phyloP scores from a whole-genome alignment of 1,140 invertebrate species.

The Eurosta solidaginis region DNA sequence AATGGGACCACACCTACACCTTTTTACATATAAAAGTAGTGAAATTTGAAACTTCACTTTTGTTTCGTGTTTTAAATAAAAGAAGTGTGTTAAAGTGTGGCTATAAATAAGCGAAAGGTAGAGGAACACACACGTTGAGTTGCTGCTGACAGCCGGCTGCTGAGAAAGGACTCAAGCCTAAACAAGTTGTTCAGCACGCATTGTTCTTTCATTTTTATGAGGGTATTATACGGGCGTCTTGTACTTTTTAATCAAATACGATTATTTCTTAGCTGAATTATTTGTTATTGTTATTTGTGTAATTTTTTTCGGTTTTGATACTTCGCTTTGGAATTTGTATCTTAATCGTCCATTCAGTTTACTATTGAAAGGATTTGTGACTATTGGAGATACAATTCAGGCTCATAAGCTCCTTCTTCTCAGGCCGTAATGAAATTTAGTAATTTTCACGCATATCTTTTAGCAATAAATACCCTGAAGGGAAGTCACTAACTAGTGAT shows the following conservation, averaged over 20 bases:
- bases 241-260: neutral
- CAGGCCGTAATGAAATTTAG: too few species aligned
- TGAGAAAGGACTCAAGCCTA: neutral
- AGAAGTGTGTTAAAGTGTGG: neutral
- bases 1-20: neutral
- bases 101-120: neutral
- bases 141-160: neutral
- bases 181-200: neutral
- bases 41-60: slow-evolving; percentile 1
- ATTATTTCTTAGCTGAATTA: too few species aligned
- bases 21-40: neutral
- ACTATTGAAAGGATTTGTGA: too few species aligned
- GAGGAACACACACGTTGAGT: neutral
- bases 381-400: too few species aligned
- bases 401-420: too few species aligned
- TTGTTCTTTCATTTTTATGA: neutral
- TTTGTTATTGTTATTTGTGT: neutral
- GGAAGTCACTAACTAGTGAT: too few species aligned
- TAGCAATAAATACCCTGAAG: too few species aligned
- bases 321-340: neutral
- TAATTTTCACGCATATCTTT: too few species aligned
- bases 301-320: neutral
- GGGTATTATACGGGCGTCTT: neutral
- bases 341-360: too few species aligned
- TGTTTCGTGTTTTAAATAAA: neutral